Percentiles rank a stretch among this genome's conserved stretches.
Conservation (phyloP, 2,113 vertebrate species). For the Indicator indicator region DNA sequence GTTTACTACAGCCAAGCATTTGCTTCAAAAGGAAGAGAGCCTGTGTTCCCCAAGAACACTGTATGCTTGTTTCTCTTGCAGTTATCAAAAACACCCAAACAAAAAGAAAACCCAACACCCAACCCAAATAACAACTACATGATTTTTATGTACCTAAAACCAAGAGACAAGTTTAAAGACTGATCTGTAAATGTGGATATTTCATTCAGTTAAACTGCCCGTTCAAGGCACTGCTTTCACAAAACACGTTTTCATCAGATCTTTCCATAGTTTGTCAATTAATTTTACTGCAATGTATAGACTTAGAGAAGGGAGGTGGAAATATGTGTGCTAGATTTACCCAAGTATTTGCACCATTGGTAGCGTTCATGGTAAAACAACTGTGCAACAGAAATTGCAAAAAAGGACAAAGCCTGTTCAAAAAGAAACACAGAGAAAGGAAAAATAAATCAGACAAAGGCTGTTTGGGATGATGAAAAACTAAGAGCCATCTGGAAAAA, state of each 20-base stretch:
- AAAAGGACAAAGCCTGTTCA: not conserved
- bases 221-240: not conserved
- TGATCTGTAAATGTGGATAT: not conserved
- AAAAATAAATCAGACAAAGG: not conserved
- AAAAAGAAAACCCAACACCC: too few relatives aligned
- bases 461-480: not conserved
- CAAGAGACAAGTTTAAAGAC: not conserved
- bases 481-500: not conserved
- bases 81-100: not conserved
- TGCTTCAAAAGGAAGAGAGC: not conserved
- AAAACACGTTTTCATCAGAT: not conserved
- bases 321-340: not conserved
- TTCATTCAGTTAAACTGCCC: not conserved
- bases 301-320: not conserved
- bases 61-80: not conserved
- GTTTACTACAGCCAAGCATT: not conserved
- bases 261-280: not conserved
- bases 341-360: not conserved
- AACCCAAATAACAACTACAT: too few relatives aligned
- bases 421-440: not conserved
- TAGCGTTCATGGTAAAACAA: not conserved
- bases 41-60: not conserved
- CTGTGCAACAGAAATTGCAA: not conserved
- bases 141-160: not conserved
- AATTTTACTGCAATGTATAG: not conserved